Evolutionary conservation across 2,113 vertebrate species (phyloP), one percentile per base, ranked within the genome.

Genomic region (Tenebrosternarchus preto): DNA sequence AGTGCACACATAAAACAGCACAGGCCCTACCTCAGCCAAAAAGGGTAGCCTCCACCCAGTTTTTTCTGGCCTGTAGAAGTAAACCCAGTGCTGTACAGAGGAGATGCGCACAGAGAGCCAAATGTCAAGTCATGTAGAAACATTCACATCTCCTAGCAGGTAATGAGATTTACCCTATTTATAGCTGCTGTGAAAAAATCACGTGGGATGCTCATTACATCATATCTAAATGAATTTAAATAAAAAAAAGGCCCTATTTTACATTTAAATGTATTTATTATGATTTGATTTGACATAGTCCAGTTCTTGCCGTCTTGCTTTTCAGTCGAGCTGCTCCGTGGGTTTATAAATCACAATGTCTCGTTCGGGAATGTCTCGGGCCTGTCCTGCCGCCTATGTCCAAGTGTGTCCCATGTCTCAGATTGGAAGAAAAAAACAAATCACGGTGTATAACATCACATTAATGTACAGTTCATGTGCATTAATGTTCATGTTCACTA

Each of bases 61-160:
- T 9, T 61, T 61, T 70, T 50, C 7, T n/a, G 24, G 29, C 9
- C 60, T 11, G 64, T 1, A 4, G 31, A 68, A 33, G 33, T 50
- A 76, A 87, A 86, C 86, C 85, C 87, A 85, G 84, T 63, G 31
- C 29, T 29, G 60, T 20, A 17, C 77, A 63, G 77, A 61, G 59
- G 72, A 31, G 88, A 90, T 87, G 89, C 89, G 20, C 56, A 57
- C 50, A 46, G 83, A 87, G 84, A 87, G 74, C 86, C 83, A 91
- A 91, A 92, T 92, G 91, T 91, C 90, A 91, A 86, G 89, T 72
- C 80, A 79, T 87, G 71, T 66, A 66, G 59, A 80, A 60, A 72
- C 24, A 33, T 90, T 91, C 73, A 85, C 86, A 80, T 85, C 85
- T 92, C 82, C 88, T 87, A 90, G 88, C 86, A 82, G 85, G 67